Percentiles rank a stretch among this genome's conserved stretches.
Evolutionary conservation across 2,113 vertebrate genomes (phyloP).

Genomic region (Riparia riparia): DNA sequence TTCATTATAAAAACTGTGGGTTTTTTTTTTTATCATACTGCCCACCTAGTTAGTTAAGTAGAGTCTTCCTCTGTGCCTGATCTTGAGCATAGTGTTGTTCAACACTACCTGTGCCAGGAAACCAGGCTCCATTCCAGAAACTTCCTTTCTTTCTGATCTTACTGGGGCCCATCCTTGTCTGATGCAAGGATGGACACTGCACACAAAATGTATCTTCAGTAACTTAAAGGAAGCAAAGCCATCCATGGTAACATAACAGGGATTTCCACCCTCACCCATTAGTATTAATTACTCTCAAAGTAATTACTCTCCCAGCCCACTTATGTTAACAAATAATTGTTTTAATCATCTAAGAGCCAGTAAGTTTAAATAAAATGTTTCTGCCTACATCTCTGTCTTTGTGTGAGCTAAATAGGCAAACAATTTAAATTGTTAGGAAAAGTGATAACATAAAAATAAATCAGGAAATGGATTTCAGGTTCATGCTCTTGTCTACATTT

Average conservation of each 20-base stretch:
- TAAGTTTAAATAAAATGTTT: background rate
- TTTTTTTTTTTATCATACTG: background rate
- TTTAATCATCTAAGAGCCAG: background rate
- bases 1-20: background rate
- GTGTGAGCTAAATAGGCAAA: background rate
- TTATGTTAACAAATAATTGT: background rate
- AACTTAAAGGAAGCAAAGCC: background rate
- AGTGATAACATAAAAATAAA: background rate
- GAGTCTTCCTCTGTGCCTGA: background rate
- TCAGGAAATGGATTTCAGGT: constrained; percentile 14
- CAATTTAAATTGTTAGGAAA: background rate
- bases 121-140: background rate
- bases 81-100: background rate
- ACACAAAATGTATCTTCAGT: background rate
- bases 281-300: background rate
- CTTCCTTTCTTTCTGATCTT: background rate
- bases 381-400: background rate
- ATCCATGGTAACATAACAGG: background rate
- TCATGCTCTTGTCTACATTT: constrained; percentile 82
- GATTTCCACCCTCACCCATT: background rate
- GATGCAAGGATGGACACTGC: background rate
- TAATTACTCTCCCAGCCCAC: background rate
- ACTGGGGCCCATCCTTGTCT: background rate
- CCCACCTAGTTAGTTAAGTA: background rate
- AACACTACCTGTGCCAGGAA: background rate